phyloP scores from a whole-genome alignment of 2,797 vertebrate species.

The Rousettus madagascariensis region DNA sequence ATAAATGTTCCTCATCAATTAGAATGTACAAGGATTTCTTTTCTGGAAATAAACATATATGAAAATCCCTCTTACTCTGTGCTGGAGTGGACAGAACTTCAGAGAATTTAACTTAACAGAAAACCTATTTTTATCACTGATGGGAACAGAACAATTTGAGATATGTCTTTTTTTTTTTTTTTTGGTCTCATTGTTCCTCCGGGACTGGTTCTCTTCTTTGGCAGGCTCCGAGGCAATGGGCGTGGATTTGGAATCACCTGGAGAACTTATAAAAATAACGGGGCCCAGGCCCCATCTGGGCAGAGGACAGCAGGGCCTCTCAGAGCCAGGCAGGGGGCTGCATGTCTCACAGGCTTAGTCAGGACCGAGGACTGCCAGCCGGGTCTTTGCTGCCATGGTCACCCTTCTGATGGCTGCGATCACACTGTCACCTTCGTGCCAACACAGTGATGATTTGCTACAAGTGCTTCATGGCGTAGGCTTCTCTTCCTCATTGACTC shows the following conservation, averaged over 20 bases:
- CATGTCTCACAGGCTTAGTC: not conserved
- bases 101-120: not conserved
- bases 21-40: not conserved
- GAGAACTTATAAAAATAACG: not conserved
- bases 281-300: not conserved
- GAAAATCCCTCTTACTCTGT: not conserved
- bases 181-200: too few relatives aligned
- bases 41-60: not conserved
- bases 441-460: not conserved
- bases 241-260: too few relatives aligned
- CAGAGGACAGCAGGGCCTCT: not conserved
- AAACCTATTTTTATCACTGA: not conserved
- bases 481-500: not conserved
- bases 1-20: not conserved
- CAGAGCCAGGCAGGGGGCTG: not conserved
- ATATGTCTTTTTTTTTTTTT: not conserved
- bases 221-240: not conserved
- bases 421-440: not conserved
- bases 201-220: not conserved
- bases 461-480: not conserved
- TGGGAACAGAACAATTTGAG: not conserved
- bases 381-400: not conserved
- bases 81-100: not conserved
- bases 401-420: not conserved
- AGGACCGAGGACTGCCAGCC: not conserved